Base-by-base conservation (phyloP, 1,140 invertebrate genomes). In the Tribolium madens region DNA sequence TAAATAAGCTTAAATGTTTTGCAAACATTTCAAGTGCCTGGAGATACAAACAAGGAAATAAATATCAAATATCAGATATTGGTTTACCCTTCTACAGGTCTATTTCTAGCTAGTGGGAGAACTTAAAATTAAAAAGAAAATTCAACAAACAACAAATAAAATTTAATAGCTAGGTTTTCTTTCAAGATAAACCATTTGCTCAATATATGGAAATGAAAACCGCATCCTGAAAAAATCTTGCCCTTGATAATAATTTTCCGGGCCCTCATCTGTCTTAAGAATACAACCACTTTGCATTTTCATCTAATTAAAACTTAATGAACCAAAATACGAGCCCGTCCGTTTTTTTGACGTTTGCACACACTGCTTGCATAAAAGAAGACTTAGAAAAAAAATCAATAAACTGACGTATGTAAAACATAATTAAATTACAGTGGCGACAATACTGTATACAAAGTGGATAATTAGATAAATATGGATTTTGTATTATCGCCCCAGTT, bases 251-350 rank as follows among this genome's bases (percentile, higher is more conserved):
- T 4, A 57, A 57, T 21, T 57, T 57, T n/a, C 15, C 17, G 17
- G 18, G 17, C 18, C 52, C n/a, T 57, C 52, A 57, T 57, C 17
- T 21, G 52, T n/a, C 52, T 57, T 17, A 26, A 21, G 52, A 57
- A 17, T 57, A 57, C 14, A 57, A 18, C 26, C 14, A 33, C 57
- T 64, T 60, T 60, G 53, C 53, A 60, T 60, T 21, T 60, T 26
- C 53, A 26, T 26, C 57, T 26, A 64, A 64, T 64, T 33, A 64
- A 64, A 64, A 64, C 10, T 3, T 31, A 64, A 64, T 64, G 52
- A 64, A 64, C 7, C 26, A 64, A 64, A 64, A 64, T 64, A 2
- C 0, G n/a, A 64, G 57, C 36, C 21, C 0, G 26, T 15, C n/a
- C n/a, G n/a, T n/a, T n/a, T n/a, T 64, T 64, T 33, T 33, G 57